These are phyloP conservation scores for Takifugu flavidus DNA, from an alignment of 2,113 vertebrate species.

Conservation along the genomic window DNA sequence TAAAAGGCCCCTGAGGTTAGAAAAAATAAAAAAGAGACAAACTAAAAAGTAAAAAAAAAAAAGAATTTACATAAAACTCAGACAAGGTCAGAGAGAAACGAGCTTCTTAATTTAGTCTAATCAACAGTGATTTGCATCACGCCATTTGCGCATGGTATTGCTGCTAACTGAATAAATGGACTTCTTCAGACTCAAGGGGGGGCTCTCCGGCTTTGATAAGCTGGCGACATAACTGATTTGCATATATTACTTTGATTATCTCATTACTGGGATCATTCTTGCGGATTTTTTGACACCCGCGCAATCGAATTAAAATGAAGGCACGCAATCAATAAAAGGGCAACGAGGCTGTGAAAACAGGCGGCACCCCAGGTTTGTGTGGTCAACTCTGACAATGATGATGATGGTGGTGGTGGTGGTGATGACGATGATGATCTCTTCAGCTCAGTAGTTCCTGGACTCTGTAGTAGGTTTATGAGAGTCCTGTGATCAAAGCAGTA, in stretches of 20 bases:
- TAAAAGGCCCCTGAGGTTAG: background rate
- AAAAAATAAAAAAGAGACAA: background rate
- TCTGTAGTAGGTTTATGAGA: conserved; percentile 43
- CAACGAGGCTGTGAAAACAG: conserved; percentile 65
- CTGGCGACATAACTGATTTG: conserved; percentile 98
- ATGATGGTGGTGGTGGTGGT: conserved; percentile 20
- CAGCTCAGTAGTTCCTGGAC: conserved; percentile 49
- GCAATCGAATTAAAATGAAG: conserved; percentile 80
- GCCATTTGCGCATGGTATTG: conserved; percentile 98
- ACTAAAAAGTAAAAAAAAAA: conserved; percentile 20
- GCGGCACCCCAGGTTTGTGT: conserved; percentile 40
- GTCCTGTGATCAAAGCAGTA: conserved; percentile 64
- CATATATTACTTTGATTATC: conserved; percentile 99
- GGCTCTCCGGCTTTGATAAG: conserved; percentile 99
- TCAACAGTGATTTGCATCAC: conserved; percentile 99
- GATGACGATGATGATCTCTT: conserved; percentile 59
- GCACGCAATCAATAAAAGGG: conserved; percentile 81
- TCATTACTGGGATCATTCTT: conserved; percentile 98
- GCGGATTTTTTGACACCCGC: conserved; percentile 83
- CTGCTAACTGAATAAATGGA: conserved; percentile 99
- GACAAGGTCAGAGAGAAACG: conserved; percentile 99
- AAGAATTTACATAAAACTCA: conserved; percentile 99
- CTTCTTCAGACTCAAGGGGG: conserved; percentile 98
- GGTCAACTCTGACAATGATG: conserved; percentile 57
- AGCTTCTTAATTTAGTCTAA: conserved; percentile 99